These are phyloP conservation scores for Nanorana parkeri DNA, from an alignment of 2,113 vertebrate species.

Conservation along the genomic window DNA sequence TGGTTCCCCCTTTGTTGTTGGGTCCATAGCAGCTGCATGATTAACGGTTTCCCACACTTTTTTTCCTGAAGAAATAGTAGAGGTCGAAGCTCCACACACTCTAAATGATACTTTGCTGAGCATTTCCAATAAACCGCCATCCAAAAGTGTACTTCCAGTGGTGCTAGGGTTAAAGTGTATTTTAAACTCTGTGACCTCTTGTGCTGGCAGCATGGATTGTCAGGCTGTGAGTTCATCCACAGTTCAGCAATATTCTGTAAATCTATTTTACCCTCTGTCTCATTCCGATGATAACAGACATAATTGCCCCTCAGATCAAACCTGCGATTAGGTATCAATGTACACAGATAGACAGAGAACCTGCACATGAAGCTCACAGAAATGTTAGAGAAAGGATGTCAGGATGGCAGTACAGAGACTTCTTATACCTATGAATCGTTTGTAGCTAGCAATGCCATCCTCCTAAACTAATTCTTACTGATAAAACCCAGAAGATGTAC, in stretches of 20 bases:
- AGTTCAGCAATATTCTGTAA: slow-evolving; percentile 57
- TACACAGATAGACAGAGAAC: background rate
- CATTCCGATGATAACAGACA: slow-evolving; percentile 56
- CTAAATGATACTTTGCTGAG: no score
- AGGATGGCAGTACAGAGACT: background rate
- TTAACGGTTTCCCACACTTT: no score
- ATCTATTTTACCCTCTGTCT: slow-evolving; percentile 53
- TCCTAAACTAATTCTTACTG: no score
- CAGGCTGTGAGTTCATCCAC: slow-evolving; percentile 37
- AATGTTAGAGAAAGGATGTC: background rate
- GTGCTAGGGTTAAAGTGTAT: slow-evolving; percentile 9
- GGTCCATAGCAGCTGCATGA: no score
- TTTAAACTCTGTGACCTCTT: background rate
- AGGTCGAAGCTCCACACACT: no score
- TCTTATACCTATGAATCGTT: background rate
- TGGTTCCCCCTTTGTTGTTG: no score
- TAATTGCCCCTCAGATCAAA: slow-evolving; percentile 50
- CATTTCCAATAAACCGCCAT: background rate
- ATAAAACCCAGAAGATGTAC: no score
- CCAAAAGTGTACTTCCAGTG: background rate
- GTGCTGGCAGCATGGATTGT: slow-evolving; percentile 6
- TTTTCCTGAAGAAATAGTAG: no score
- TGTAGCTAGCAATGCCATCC: background rate
- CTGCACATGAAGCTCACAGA: background rate
- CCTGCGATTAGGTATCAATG: slow-evolving; percentile 44